Percentiles rank a stretch among this genome's conserved stretches.
phyloP scores from a whole-genome alignment of 2,888 invertebrate species.

The Azorinus chamasolen region DNA sequence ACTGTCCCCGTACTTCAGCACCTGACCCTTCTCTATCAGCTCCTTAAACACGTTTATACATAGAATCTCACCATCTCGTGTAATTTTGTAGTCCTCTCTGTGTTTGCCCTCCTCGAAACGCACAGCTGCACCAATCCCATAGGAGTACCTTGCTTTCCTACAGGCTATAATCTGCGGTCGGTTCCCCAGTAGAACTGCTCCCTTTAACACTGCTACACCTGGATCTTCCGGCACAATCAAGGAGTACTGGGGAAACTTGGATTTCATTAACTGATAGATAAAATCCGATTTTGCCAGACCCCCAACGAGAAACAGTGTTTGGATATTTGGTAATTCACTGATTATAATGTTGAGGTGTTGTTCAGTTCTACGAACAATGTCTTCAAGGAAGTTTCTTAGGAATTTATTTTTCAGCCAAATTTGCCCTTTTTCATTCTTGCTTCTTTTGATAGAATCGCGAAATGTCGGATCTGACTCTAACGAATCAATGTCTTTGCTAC shows the following conservation, averaged over 20 bases:
- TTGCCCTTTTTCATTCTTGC: background rate
- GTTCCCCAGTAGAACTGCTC: conserved; percentile 14
- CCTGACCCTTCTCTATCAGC: too few species aligned
- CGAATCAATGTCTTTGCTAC: background rate
- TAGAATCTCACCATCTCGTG: conserved; percentile 20
- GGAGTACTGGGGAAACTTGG: conserved; percentile 5
- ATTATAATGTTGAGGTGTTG: background rate
- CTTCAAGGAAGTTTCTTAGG: conserved; percentile 10
- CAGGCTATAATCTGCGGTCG: conserved; percentile 23
- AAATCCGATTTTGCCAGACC: conserved; percentile 25
- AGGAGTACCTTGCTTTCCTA: conserved; percentile 26
- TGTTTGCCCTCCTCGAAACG: conserved; percentile 16
- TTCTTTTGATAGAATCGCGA: background rate
- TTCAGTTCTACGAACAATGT: conserved; percentile 10
- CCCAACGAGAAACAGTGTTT: conserved; percentile 27
- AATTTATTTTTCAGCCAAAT: conserved; percentile 10
- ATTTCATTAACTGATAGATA: conserved; percentile 7
- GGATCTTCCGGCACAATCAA: conserved; percentile 18
- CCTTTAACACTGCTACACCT: conserved; percentile 27
- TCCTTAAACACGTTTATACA: conserved; percentile 29
- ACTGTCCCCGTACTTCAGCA: conserved; percentile 16
- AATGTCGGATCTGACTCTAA: background rate
- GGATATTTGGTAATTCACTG: background rate
- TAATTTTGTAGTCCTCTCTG: conserved; percentile 17
- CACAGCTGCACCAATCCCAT: conserved; percentile 24